Conservation (phyloP, 2,797 vertebrate species). For the Tamandua tetradactyla region DNA sequence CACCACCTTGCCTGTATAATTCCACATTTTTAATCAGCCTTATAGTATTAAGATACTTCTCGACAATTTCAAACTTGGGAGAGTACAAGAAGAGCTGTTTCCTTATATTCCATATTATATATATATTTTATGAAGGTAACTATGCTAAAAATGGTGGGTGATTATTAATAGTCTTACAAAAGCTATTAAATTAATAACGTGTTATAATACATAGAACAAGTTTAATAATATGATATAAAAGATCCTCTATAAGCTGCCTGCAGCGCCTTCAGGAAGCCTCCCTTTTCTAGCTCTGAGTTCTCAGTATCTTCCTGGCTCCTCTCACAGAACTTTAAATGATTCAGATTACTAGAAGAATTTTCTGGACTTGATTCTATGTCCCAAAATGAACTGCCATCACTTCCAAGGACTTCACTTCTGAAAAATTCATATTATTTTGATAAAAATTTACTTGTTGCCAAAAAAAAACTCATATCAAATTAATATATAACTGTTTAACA, state of each 20-base stretch:
- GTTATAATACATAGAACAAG: background rate
- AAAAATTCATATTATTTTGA: conserved; percentile 81
- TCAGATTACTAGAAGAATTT: conserved; percentile 82
- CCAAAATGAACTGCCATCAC: conserved; percentile 88
- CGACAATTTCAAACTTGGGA: background rate
- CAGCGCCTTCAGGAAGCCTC: conserved; percentile 82
- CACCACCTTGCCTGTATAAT: background rate
- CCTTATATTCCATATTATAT: background rate
- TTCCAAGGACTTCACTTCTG: conserved; percentile 87
- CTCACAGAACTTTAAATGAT: conserved; percentile 83
- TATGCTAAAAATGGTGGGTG: background rate
- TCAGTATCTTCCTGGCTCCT: conserved; percentile 86
- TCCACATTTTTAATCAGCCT: background rate
- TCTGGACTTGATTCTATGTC: conserved; percentile 89
- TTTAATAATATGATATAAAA: background rate
- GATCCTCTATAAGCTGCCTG: conserved; percentile 73
- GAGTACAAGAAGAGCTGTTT: background rate
- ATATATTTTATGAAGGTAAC: background rate
- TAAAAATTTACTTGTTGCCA: conserved; percentile 10
- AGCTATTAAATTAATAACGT: background rate
- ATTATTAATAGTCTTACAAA: background rate
- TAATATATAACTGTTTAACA: background rate
- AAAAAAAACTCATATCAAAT: conserved; percentile 5
- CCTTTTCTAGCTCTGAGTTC: conserved; percentile 82
- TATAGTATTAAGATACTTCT: background rate